Percentiles rank a stretch among this genome's conserved stretches.
Conservation (phyloP, 2,113 vertebrate genomes). For the Pseudopodoces humilis region DNA sequence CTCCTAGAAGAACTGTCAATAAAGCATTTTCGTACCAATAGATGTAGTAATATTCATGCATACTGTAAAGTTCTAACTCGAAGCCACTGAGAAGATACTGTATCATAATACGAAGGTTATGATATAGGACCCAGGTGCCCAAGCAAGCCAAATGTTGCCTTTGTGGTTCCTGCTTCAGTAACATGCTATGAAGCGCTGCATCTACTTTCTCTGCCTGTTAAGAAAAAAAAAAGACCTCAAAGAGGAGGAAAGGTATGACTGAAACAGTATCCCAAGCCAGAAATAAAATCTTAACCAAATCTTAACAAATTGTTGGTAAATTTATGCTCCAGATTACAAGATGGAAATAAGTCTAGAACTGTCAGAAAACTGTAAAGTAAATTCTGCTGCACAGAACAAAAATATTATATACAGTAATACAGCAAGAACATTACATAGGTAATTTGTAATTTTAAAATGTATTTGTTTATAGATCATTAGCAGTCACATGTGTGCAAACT, state of each 20-base stretch:
- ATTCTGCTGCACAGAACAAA: not conserved
- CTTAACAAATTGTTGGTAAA: not conserved
- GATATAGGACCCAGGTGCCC: constrained; percentile 98
- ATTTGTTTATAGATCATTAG: not conserved
- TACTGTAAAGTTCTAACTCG: constrained; percentile 97
- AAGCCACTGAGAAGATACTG: constrained; percentile 98
- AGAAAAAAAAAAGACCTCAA: not conserved
- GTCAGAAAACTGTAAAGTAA: not conserved
- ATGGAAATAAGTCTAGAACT: not conserved
- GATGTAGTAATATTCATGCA: constrained; percentile 99
- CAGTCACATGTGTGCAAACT: not conserved
- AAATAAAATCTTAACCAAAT: not conserved
- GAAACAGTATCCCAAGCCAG: not conserved
- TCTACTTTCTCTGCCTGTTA: constrained; percentile 95
- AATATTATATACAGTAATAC: not conserved
- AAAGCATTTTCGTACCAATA: constrained; percentile 85
- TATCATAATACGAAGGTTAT: constrained; percentile 98
- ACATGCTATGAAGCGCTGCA: constrained; percentile 92
- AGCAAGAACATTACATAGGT: not conserved
- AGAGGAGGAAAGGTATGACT: not conserved
- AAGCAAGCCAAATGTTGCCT: constrained; percentile 95
- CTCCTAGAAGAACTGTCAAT: not conserved
- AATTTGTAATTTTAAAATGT: not conserved
- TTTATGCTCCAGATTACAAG: not conserved
- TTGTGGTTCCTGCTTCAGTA: constrained; percentile 96